These are phyloP conservation scores for Odobenus rosmarus DNA, from an alignment of 2,113 vertebrate species.

Conservation along the genomic window DNA sequence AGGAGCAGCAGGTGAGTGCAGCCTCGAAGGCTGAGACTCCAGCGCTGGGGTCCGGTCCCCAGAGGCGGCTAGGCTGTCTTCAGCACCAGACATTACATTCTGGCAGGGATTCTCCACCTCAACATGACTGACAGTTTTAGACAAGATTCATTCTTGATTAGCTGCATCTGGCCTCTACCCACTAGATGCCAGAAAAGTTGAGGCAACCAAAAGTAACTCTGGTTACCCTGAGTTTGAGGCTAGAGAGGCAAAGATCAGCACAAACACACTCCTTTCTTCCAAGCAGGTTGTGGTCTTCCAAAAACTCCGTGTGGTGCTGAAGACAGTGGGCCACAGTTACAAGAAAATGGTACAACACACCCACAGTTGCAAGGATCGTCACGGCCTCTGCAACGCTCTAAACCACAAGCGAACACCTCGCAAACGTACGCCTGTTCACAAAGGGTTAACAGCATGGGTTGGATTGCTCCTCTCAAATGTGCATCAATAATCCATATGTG, in stretches of 20 bases:
- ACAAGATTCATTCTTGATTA: not conserved
- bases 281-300: not conserved
- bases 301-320: accelerated
- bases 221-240: not conserved
- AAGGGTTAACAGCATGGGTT: not conserved
- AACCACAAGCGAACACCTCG: not conserved
- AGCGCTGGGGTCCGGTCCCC: accelerated
- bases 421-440: accelerated
- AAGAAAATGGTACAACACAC: not conserved
- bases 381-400: too few relatives aligned
- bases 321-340: too few relatives aligned
- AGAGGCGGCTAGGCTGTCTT: accelerated
- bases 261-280: not conserved
- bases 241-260: accelerated
- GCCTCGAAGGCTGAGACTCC: accelerated
- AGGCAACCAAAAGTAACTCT: not conserved
- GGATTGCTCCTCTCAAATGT: not conserved
- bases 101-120: too few relatives aligned
- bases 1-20: accelerated
- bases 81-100: accelerated
- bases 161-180: not conserved
- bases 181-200: too few relatives aligned
- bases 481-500: not conserved
- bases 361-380: accelerated
- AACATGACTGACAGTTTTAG: accelerated